These are phyloP conservation scores for Holacanthella duospinosa DNA, from an alignment of 2,888 invertebrate genomes.

Conservation along the genomic window DNA sequence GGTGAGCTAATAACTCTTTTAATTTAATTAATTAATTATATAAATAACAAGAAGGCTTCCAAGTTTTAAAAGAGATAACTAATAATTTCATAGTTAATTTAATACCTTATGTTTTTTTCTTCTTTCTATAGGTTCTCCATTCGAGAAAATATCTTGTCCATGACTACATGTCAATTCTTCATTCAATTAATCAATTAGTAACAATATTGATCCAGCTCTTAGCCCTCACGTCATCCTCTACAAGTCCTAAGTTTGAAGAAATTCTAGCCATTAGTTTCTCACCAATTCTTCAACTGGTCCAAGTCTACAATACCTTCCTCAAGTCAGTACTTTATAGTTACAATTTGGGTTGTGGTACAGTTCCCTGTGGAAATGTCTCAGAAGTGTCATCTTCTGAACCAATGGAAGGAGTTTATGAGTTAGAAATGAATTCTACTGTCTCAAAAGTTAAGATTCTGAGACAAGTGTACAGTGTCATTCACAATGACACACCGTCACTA, in stretches of 20 bases:
- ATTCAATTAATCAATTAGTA: constrained; percentile 22
- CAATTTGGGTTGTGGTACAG: not conserved
- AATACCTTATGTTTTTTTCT: no score
- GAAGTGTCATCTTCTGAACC: not conserved
- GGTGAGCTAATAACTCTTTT: constrained; percentile 24
- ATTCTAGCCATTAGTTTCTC: constrained; percentile 13
- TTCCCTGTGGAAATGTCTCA: not conserved
- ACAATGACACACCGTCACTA: constrained; percentile 50
- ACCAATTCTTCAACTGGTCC: constrained; percentile 29
- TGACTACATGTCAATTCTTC: constrained; percentile 31
- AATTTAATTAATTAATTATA: no score
- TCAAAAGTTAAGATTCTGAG: constrained; percentile 2
- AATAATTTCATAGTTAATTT: no score
- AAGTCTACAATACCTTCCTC: constrained; percentile 31
- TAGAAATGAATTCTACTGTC: not conserved
- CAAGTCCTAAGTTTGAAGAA: constrained; percentile 13
- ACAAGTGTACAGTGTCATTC: constrained; percentile 33
- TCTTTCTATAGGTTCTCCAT: constrained; percentile 34
- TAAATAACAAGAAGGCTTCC: no score
- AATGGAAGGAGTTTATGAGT: not conserved
- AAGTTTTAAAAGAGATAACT: no score
- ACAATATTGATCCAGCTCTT: constrained; percentile 21
- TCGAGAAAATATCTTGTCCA: constrained; percentile 33
- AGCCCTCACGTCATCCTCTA: constrained; percentile 20
- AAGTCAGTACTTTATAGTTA: constrained; percentile 19